Conservation (phyloP, 2,888 invertebrate species). For the Drosophila emarginata region DNA sequence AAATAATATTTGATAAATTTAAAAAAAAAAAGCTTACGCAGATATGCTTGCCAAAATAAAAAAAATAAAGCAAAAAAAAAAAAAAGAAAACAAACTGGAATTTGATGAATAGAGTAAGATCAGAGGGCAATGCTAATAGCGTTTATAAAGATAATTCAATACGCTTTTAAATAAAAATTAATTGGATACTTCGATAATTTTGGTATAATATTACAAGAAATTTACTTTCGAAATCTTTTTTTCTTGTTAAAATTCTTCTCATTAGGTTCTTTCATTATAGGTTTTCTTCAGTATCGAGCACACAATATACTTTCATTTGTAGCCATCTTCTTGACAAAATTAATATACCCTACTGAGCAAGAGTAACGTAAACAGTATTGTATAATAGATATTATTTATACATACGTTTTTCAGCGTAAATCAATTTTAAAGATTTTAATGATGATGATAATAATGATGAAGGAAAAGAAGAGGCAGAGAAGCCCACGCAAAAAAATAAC, state of each 20-base stretch:
- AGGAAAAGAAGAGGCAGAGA: constrained; percentile 14
- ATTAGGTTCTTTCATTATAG: too few species aligned
- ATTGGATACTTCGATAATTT: too few species aligned
- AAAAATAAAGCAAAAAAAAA: background rate
- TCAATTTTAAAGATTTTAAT: constrained; percentile 5
- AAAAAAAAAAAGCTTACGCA: constrained; percentile 1
- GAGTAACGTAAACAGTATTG: constrained; percentile 49
- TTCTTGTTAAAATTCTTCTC: too few species aligned
- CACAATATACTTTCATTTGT: too few species aligned
- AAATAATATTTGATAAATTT: constrained; percentile 9
- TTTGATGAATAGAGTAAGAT: constrained; percentile 25
- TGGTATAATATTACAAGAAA: too few species aligned
- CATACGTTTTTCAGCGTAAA: constrained; percentile 20
- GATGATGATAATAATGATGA: constrained; percentile 28
- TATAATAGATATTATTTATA: constrained; percentile 44
- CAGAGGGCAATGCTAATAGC: background rate
- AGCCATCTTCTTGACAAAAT: background rate
- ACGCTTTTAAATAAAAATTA: background rate
- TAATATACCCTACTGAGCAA: constrained; percentile 3
- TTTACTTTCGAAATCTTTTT: too few species aligned
- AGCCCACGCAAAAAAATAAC: constrained; percentile 11
- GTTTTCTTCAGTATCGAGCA: too few species aligned
- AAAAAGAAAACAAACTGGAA: constrained; percentile 11
- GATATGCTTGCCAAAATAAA: background rate
- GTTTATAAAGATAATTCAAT: background rate